Evolutionary conservation across 2,113 vertebrate species (phyloP).

Genomic region (Pygoscelis antarcticus): DNA sequence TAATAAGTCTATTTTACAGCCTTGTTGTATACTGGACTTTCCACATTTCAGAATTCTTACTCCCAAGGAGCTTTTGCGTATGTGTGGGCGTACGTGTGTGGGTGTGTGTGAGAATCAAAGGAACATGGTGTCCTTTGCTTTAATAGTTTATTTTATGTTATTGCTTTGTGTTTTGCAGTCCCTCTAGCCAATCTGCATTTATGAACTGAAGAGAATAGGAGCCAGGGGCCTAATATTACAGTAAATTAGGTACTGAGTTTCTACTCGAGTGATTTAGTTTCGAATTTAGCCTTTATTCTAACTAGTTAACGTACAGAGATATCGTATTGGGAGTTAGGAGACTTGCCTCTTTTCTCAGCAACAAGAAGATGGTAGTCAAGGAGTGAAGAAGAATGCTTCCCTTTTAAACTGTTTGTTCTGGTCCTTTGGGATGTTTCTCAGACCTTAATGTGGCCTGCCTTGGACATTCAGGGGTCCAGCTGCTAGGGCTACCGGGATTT

Average conservation of each 20-base stretch:
- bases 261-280: constrained; percentile 12
- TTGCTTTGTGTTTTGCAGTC: constrained; percentile 49
- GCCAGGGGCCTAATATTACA: constrained; percentile 56
- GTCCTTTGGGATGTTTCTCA: background rate
- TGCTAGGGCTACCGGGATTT: background rate
- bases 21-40: background rate
- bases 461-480: background rate
- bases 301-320: constrained; percentile 31
- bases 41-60: constrained; percentile 24
- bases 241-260: constrained; percentile 54
- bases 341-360: constrained; percentile 5
- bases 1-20: constrained; percentile 59
- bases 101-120: constrained; percentile 36
- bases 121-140: constrained; percentile 63
- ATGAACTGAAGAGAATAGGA: constrained; percentile 58
- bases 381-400: background rate
- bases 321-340: background rate
- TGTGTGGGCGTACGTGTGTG: background rate
- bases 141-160: constrained; percentile 56
- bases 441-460: background rate
- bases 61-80: background rate
- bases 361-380: background rate
- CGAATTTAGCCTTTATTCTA: constrained; percentile 63
- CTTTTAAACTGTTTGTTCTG: background rate
- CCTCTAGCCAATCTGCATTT: constrained; percentile 67